Evolutionary conservation across 2,797 vertebrate species (phyloP).

Genomic region (Ispidina picta): DNA sequence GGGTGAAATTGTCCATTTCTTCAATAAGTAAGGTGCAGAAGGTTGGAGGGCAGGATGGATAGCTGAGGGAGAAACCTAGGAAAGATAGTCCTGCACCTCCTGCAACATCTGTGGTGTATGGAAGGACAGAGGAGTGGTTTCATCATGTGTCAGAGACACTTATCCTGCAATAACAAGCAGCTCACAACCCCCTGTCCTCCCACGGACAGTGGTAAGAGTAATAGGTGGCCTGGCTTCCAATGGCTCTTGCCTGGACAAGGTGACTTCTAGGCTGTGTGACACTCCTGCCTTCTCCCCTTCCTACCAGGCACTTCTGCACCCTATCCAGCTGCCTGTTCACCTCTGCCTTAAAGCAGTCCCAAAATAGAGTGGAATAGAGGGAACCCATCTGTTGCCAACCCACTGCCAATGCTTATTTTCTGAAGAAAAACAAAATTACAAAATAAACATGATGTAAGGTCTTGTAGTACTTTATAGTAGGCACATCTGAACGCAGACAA

Average conservation of each 20-base stretch:
- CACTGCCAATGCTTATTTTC: neutral
- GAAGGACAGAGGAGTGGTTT: neutral
- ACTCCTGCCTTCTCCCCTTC: neutral
- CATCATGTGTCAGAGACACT: neutral
- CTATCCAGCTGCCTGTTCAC: neutral
- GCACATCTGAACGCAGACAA: neutral
- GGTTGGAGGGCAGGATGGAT: rapidly evolving
- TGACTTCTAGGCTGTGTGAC: neutral
- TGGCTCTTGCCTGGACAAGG: neutral
- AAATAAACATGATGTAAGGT: neutral
- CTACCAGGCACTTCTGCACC: neutral
- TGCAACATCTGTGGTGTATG: neutral
- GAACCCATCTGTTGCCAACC: neutral
- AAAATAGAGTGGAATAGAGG: neutral
- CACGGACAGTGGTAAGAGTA: neutral
- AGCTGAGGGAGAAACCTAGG: neutral
- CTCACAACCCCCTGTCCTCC: neutral
- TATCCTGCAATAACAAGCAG: neutral
- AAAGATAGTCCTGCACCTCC: neutral
- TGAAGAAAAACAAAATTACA: neutral
- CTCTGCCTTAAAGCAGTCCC: neutral
- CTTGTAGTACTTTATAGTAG: neutral
- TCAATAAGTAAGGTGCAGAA: neutral
- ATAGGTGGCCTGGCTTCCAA: neutral
- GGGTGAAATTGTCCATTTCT: neutral